These are phyloP conservation scores for Aspidoscelis tigris DNA, from an alignment of 2,113 vertebrate genomes.

Conservation along the genomic window DNA sequence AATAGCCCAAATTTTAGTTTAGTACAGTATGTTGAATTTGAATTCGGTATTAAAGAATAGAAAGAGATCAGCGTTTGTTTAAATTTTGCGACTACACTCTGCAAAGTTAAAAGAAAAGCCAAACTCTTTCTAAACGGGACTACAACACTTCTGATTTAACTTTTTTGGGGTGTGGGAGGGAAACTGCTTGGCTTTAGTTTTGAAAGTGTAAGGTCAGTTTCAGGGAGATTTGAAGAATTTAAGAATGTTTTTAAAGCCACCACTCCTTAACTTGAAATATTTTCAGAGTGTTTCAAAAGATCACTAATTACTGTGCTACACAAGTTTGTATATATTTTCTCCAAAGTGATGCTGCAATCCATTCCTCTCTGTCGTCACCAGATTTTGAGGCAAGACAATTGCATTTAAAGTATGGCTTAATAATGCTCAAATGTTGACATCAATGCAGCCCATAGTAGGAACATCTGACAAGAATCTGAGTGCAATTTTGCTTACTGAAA, in stretches of 20 bases:
- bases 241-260: neutral
- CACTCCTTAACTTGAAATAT: neutral
- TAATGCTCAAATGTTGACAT: slow-evolving; percentile 5
- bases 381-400: neutral
- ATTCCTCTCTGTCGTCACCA: neutral
- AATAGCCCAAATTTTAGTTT: no score
- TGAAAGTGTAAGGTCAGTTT: neutral
- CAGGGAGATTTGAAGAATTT: neutral
- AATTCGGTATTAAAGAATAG: neutral
- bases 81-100: slow-evolving; percentile 18
- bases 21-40: no score
- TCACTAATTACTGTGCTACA: neutral
- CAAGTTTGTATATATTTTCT: neutral
- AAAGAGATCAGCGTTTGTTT: neutral
- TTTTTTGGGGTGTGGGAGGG: neutral
- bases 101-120: neutral
- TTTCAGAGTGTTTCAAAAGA: slow-evolving; percentile 17
- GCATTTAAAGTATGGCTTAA: neutral
- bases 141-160: neutral
- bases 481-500: neutral
- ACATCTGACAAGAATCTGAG: slow-evolving; percentile 16
- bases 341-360: neutral
- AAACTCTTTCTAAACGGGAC: neutral
- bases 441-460: neutral
- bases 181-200: slow-evolving; percentile 31